Percentiles rank a stretch among this genome's conserved stretches.
Conservation (phyloP, 2,888 invertebrate species). For the Eudasyphora cyanicolor region DNA sequence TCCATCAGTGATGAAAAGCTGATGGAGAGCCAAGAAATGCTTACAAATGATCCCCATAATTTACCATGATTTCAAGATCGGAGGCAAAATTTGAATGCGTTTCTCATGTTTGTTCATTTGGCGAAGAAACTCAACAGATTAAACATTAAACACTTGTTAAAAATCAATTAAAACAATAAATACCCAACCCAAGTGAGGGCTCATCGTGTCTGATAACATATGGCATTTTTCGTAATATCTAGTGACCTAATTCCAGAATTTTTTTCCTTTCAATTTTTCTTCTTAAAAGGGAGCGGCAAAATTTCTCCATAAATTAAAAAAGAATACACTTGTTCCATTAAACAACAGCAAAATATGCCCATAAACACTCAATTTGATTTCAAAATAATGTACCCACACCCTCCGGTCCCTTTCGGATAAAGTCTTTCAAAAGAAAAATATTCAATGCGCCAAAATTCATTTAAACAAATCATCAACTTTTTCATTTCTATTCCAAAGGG, state of each 20-base stretch:
- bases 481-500: too few species aligned
- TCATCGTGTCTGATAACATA: neutral
- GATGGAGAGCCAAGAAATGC: conserved; percentile 14
- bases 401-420: too few species aligned
- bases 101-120: neutral
- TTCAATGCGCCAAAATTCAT: neutral
- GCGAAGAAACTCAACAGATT: neutral
- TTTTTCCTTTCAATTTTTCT: neutral
- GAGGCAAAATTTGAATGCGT: neutral
- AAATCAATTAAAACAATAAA: conserved; percentile 11
- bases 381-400: neutral
- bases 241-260: conserved; percentile 17
- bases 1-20: neutral
- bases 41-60: conserved; percentile 46
- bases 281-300: neutral
- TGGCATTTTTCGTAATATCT: conserved; percentile 25
- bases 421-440: too few species aligned
- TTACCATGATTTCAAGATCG: conserved; percentile 44
- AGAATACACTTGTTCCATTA: neutral
- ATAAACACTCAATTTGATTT: neutral
- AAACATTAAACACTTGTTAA: conserved; percentile 18
- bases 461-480: neutral
- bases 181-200: neutral
- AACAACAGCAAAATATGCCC: neutral
- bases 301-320: neutral